Percentiles rank a stretch among this genome's conserved stretches.
Conservation (phyloP, 2,797 vertebrate species). For the Hydrocynus forskahlii region DNA sequence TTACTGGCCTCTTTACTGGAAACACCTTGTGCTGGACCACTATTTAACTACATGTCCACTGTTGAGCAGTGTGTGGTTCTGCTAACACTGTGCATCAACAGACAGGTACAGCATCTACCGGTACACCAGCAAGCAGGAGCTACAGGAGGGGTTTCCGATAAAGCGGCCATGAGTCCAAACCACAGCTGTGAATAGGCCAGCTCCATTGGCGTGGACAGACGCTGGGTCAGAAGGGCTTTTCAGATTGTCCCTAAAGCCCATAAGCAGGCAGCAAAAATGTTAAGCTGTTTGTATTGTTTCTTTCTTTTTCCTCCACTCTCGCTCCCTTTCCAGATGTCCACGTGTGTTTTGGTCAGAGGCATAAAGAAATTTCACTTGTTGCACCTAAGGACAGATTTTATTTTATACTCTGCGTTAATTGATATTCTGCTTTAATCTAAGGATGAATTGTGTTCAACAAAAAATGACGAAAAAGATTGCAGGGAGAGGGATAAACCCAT, state of each 20-base stretch:
- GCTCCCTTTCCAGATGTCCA: background rate
- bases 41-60: too few species aligned
- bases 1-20: too few species aligned
- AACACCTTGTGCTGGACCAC: too few species aligned
- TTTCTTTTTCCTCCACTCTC: background rate
- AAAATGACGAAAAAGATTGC: too few species aligned
- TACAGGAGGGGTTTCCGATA: background rate
- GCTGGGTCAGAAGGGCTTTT: slow-evolving; percentile 48
- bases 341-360: background rate
- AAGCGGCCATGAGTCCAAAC: background rate
- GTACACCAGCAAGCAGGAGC: too few species aligned
- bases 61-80: too few species aligned
- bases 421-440: too few species aligned
- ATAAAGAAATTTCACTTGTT: background rate
- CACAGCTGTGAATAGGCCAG: background rate
- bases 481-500: too few species aligned
- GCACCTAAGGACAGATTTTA: background rate
- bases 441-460: too few species aligned
- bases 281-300: slow-evolving; percentile 38
- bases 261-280: slow-evolving; percentile 54
- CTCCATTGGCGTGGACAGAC: background rate
- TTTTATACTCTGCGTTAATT: too few species aligned
- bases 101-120: too few species aligned
- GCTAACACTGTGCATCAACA: too few species aligned
- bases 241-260: slow-evolving; percentile 52